These are phyloP conservation scores for Anarrhichthys ocellatus DNA, from an alignment of 2,113 vertebrate genomes.

Conservation along the genomic window DNA sequence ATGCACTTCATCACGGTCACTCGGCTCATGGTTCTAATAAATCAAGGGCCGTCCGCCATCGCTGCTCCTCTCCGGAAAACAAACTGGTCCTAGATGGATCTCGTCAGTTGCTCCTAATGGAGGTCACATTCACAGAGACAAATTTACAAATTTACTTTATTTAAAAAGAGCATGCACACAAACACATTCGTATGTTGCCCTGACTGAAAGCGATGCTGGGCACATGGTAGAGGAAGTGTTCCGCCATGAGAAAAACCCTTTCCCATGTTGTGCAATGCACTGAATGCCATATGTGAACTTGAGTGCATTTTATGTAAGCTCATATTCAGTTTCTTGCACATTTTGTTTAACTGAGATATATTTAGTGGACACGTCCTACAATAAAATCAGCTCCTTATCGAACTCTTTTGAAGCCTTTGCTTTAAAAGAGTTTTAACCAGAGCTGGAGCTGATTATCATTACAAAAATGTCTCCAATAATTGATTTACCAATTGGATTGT, in stretches of 20 bases:
- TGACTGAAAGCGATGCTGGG: conserved; percentile 1
- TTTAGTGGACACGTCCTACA: background rate
- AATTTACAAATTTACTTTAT: conserved; percentile 67
- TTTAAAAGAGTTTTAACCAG: background rate
- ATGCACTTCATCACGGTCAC: conserved; percentile 86
- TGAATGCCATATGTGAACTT: conserved; percentile 14
- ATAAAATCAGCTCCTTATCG: background rate
- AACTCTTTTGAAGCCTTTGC: conserved; percentile 1
- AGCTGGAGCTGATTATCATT: background rate
- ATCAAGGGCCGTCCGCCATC: conserved; percentile 78
- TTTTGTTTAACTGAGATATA: background rate
- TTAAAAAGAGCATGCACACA: conserved; percentile 24
- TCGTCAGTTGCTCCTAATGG: conserved; percentile 82
- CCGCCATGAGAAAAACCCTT: background rate
- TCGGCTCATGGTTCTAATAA: conserved; percentile 81
- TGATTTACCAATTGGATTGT: background rate
- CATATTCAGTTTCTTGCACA: background rate
- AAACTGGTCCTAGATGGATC: conserved; percentile 78
- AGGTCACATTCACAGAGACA: conserved; percentile 80
- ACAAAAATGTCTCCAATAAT: background rate
- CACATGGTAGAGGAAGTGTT: background rate
- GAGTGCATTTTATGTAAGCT: background rate
- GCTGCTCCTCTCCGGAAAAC: conserved; percentile 81
- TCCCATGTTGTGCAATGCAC: background rate
- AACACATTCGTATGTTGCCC: conserved; percentile 18